A percentile compares a stretch with the other conserved stretches of the same genome.
phyloP scores from a whole-genome alignment of 2,113 vertebrate genomes.

The Trematomus loennbergii region DNA sequence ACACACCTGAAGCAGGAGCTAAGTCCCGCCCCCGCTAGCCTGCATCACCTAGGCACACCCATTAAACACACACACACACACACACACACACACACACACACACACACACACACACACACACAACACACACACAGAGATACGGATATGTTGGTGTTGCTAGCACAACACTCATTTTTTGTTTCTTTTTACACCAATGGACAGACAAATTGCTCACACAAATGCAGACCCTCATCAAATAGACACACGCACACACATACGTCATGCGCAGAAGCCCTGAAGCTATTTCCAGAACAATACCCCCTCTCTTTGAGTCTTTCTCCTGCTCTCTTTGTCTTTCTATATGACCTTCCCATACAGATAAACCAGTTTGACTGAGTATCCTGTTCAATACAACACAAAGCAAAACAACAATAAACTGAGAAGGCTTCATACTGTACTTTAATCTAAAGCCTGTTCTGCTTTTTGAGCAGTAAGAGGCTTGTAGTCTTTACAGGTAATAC shows the following conservation, averaged over 20 bases:
- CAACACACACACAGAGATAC: slow-evolving; percentile 22
- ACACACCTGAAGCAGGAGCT: slow-evolving; percentile 79
- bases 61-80: slow-evolving; percentile 51
- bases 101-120: no score
- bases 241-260: slow-evolving; percentile 11
- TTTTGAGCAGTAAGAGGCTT: slow-evolving; percentile 3
- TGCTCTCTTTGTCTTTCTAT: slow-evolving; percentile 42
- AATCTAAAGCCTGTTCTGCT: not conserved
- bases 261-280: slow-evolving; percentile 68
- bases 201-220: slow-evolving; percentile 43
- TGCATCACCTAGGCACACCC: slow-evolving; percentile 76
- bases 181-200: not conserved
- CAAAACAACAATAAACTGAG: slow-evolving; percentile 5
- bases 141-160: not conserved
- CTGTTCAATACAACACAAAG: slow-evolving; percentile 16
- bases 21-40: slow-evolving; percentile 65
- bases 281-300: slow-evolving; percentile 74
- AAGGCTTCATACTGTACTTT: not conserved
- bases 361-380: slow-evolving; percentile 75
- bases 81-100: slow-evolving; percentile 25
- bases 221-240: slow-evolving; percentile 44
- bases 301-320: slow-evolving; percentile 55
- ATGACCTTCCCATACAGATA: slow-evolving; percentile 71
- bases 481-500: slow-evolving; percentile 27
- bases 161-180: slow-evolving; percentile 4